These are phyloP conservation scores for Rhynchonycteris naso DNA, from an alignment of 2,797 vertebrate genomes.

Conservation along the genomic window DNA sequence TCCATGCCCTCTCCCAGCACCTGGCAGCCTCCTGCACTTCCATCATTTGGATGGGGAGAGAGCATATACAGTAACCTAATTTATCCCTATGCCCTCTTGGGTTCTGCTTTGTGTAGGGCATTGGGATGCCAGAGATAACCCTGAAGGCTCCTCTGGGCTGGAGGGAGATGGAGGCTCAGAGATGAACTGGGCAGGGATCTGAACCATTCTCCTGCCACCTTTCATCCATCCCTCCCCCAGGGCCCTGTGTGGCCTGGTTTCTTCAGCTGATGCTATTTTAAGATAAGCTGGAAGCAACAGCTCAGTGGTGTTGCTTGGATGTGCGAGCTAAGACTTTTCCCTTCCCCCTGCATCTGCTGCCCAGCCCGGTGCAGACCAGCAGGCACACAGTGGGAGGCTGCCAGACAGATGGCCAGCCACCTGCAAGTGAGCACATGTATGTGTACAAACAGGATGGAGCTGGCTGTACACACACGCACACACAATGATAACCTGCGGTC, in stretches of 20 bases:
- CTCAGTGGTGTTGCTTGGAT: constrained; percentile 81
- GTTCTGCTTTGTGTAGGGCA: background rate
- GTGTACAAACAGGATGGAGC: background rate
- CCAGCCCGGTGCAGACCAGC: constrained; percentile 59
- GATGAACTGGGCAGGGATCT: constrained; percentile 44
- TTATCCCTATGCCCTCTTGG: background rate
- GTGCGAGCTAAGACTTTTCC: constrained; percentile 81
- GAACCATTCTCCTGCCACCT: constrained; percentile 55
- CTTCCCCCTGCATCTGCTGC: constrained; percentile 77
- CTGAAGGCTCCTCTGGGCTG: constrained; percentile 18
- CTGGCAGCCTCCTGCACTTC: background rate
- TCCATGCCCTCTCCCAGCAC: background rate
- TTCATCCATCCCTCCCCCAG: constrained; percentile 68
- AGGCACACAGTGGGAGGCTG: constrained; percentile 52
- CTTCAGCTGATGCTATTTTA: constrained; percentile 90
- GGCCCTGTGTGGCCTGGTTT: constrained; percentile 87
- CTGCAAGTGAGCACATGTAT: constrained; percentile 28
- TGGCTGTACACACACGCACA: background rate
- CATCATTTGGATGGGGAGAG: background rate
- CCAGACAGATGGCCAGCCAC: constrained; percentile 47
- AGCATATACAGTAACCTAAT: background rate
- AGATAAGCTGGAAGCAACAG: constrained; percentile 88
- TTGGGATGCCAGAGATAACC: constrained; percentile 36
- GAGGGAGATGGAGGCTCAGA: constrained; percentile 45
- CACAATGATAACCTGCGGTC: background rate